Evolutionary conservation across 2,797 vertebrate species (phyloP).

Genomic region (Tragelaphus eurycerus): DNA sequence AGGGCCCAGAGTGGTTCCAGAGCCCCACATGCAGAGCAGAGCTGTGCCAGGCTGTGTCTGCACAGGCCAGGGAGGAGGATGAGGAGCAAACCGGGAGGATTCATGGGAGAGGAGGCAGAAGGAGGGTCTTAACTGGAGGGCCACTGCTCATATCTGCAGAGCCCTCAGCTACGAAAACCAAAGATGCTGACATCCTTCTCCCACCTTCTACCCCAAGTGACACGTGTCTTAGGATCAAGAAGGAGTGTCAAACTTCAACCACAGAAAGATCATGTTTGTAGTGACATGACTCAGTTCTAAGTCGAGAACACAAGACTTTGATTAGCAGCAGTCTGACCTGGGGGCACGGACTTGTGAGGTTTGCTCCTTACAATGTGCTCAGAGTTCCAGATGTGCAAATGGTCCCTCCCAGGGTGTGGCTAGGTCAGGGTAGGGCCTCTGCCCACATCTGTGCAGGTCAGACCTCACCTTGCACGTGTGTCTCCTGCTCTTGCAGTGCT

Average conservation of each 20-base stretch:
- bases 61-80: not conserved
- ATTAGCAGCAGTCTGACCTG: not conserved
- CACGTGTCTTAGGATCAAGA: not conserved
- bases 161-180: not conserved
- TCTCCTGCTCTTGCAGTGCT: no score
- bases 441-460: not conserved
- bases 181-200: not conserved
- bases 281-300: not conserved
- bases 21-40: rapidly evolving
- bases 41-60: not conserved
- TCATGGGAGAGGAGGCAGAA: not conserved
- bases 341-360: not conserved
- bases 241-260: not conserved
- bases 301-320: not conserved
- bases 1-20: not conserved
- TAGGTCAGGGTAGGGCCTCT: not conserved
- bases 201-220: not conserved
- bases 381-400: not conserved
- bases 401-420: not conserved
- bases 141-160: not conserved
- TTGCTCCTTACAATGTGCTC: not conserved
- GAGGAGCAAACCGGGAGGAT: no score
- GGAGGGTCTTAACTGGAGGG: not conserved
- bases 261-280: not conserved
- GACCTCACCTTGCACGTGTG: rapidly evolving